Percentiles rank a stretch among this genome's conserved stretches.
phyloP scores from a whole-genome alignment of 2,888 invertebrate genomes.

The Acanthopleura granulata region DNA sequence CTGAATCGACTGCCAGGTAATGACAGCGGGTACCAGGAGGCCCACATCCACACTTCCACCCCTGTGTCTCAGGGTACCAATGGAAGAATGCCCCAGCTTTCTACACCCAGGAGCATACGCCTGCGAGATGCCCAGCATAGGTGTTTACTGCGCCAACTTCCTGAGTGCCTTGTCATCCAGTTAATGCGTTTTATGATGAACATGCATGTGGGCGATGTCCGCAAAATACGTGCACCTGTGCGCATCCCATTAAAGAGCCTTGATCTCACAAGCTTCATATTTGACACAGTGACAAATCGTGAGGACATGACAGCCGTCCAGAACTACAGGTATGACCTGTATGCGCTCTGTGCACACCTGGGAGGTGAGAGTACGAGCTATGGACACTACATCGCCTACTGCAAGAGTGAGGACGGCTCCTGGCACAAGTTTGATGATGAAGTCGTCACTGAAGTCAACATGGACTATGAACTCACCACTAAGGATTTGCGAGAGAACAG shows the following conservation, averaged over 20 bases:
- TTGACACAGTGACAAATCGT: constrained; percentile 59
- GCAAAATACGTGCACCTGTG: constrained; percentile 60
- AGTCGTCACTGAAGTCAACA: constrained; percentile 59
- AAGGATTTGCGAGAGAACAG: constrained; percentile 62
- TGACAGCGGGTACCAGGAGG: constrained; percentile 61
- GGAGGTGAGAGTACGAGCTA: constrained; percentile 58
- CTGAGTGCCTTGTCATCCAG: constrained; percentile 66
- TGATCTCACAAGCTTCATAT: constrained; percentile 57
- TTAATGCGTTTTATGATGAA: constrained; percentile 61
- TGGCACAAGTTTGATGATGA: constrained; percentile 67
- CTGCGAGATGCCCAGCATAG: constrained; percentile 53
- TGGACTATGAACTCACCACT: constrained; percentile 63
- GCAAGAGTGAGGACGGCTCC: constrained; percentile 39
- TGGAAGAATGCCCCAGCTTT: constrained; percentile 24
- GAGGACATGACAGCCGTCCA: constrained; percentile 52
- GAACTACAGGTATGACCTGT: constrained; percentile 54
- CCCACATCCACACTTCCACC: constrained; percentile 61
- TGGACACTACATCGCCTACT: constrained; percentile 65
- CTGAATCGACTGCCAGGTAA: constrained; percentile 39
- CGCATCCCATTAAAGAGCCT: constrained; percentile 55
- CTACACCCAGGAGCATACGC: constrained; percentile 1
- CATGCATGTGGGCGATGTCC: constrained; percentile 41
- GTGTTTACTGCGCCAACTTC: constrained; percentile 62
- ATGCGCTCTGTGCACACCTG: constrained; percentile 62
- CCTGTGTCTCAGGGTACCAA: constrained; percentile 46